Conservation (phyloP, 2,888 invertebrate genomes). For the Capitulum mitella region DNA sequence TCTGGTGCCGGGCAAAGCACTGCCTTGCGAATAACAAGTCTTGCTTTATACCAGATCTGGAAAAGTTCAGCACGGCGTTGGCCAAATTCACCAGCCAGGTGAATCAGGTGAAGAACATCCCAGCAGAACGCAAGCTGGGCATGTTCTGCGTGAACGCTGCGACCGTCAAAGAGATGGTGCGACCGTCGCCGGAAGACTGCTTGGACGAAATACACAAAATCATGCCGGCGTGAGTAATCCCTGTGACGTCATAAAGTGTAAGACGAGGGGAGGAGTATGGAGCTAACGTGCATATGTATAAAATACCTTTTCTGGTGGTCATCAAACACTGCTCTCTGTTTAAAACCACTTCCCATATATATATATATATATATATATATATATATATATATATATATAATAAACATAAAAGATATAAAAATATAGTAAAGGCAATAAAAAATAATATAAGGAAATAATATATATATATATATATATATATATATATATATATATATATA, state of each 20-base stretch:
- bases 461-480: background rate
- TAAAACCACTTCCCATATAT: too few relatives aligned
- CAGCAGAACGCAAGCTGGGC: constrained; percentile 62
- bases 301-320: too few relatives aligned
- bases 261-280: too few relatives aligned
- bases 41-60: constrained; percentile 55
- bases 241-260: background rate
- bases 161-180: constrained; percentile 62
- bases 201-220: constrained; percentile 56
- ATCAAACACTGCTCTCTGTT: too few relatives aligned
- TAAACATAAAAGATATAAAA: too few relatives aligned
- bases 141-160: constrained; percentile 60
- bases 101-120: constrained; percentile 57
- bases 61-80: constrained; percentile 59
- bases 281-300: too few relatives aligned
- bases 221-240: constrained; percentile 56
- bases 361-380: too few relatives aligned
- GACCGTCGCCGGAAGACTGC: constrained; percentile 63
- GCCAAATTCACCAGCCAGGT: constrained; percentile 62
- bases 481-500: background rate
- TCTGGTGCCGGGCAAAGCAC: too few relatives aligned
- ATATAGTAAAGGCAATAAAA: too few relatives aligned
- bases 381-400: constrained; percentile 23
- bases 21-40: too few relatives aligned
- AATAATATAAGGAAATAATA: background rate